Base-by-base conservation (phyloP, 2,113 vertebrate species). In the Trichechus manatus region DNA sequence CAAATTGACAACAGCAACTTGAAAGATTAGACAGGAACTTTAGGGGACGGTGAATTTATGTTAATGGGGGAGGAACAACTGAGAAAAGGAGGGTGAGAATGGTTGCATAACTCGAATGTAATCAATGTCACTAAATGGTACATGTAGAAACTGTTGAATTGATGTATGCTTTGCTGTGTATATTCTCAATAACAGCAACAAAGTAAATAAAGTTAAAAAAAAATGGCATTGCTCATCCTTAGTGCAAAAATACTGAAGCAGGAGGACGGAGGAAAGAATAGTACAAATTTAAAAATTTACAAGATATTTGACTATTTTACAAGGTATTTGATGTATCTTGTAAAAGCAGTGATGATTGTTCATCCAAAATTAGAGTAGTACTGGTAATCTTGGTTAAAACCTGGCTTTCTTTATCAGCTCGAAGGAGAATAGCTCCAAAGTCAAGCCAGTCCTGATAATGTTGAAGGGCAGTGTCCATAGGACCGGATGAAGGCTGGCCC, bases 201-300 rank as follows among this genome's bases (percentile, higher is more conserved):
- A 17, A 17, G 50, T 53, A 53, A 53, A 53, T 53, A 53, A 13
- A 53, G 50, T 53, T 53, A 23, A 29, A 64, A 66, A 31, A 66
- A 97, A 97, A 98, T 53, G 81, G 80, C 63, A 92, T 97, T 94
- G 96, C 96, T 98, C 96, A 98, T 98, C 92, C 98, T 98, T 91
- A 96, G 93, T 97, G 96, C 97, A 98, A 98, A 98, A 96, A 96
- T 98, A 98, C 91, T 95, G 96, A 97, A 98, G 98, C 97, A 97
- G 93, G 97, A 72, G 61, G 72, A 82, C 66, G 44, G 84, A 98
- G 97, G 96, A 97, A 98, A 98, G 96, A 96, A 97, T 93, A 97
- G 87, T 87, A 95, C 93, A 97, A 95, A 97, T 96, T 98, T 98
- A 98, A 98, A 98, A 97, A 97, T 92, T 97, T 98, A 97, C 83